A percentile compares a stretch with the other conserved stretches of the same genome.
Evolutionary conservation across 2,113 vertebrate species (phyloP).

Genomic region (Phyllostomus discolor): DNA sequence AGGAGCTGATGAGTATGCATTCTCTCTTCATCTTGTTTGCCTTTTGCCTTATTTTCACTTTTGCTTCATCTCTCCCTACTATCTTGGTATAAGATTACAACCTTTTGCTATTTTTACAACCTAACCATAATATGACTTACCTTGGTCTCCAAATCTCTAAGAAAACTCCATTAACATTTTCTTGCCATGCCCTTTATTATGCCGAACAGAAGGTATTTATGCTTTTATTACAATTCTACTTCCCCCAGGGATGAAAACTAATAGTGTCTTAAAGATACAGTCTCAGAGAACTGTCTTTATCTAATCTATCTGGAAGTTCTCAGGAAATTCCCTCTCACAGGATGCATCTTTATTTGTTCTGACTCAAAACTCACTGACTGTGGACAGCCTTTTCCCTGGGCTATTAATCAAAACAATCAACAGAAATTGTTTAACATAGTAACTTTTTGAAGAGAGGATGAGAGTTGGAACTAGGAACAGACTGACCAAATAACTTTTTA

Average conservation of each 20-base stretch:
- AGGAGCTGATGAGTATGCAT: background rate
- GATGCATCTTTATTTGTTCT: background rate
- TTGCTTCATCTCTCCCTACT: background rate
- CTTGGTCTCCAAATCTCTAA: background rate
- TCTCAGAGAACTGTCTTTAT: background rate
- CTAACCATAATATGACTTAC: background rate
- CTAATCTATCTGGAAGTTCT: background rate
- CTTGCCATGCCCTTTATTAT: background rate
- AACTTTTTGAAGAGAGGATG: background rate
- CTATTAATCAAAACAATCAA: background rate
- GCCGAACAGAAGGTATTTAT: background rate
- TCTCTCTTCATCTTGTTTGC: background rate
- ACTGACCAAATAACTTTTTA: background rate
- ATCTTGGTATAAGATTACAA: background rate
- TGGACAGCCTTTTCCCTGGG: background rate
- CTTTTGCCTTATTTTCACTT: background rate
- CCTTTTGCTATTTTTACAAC: background rate
- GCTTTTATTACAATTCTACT: background rate
- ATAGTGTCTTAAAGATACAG: background rate
- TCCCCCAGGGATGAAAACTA: background rate
- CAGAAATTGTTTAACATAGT: background rate
- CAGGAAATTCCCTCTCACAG: background rate
- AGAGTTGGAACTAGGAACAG: background rate
- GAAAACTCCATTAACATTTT: background rate
- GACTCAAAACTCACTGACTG: background rate